Conservation (phyloP, 2,888 invertebrate genomes). For the Cerastoderma edule region DNA sequence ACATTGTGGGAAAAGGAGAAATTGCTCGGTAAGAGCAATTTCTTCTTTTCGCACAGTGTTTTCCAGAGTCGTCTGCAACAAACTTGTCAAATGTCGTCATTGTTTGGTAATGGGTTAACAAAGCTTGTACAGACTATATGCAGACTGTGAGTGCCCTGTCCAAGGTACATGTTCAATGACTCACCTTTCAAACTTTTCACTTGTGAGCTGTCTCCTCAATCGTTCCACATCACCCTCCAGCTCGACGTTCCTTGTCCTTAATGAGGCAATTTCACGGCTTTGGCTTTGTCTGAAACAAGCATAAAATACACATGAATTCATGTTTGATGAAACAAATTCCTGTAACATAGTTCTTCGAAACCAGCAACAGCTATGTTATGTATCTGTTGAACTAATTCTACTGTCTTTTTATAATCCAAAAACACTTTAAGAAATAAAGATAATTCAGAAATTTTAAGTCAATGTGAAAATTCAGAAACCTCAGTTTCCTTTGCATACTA, state of each 20-base stretch:
- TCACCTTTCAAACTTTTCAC: conserved; percentile 83
- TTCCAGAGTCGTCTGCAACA: neutral
- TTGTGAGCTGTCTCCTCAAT: conserved; percentile 82
- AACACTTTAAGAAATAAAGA: too few relatives aligned
- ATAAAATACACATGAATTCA: too few relatives aligned
- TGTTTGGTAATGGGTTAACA: neutral
- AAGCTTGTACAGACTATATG: neutral
- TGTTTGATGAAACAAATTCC: too few relatives aligned
- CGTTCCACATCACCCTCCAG: conserved; percentile 83
- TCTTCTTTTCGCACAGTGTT: neutral
- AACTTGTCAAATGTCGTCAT: too few relatives aligned
- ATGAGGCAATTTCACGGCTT: conserved; percentile 81
- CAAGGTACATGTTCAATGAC: neutral
- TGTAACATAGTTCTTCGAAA: too few relatives aligned
- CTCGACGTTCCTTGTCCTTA: conserved; percentile 81
- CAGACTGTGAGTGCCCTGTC: neutral
- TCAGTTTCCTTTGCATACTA: too few relatives aligned
- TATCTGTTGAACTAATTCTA: too few relatives aligned
- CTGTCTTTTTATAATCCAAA: too few relatives aligned
- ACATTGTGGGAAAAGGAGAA: neutral
- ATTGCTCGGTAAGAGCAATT: neutral
- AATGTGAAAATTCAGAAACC: too few relatives aligned
- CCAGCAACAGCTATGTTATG: too few relatives aligned
- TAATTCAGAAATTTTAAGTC: too few relatives aligned
- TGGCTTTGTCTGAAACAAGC: conserved; percentile 82